Evolutionary conservation across 2,888 invertebrate species (phyloP), one percentile per base, ranked within the genome.

Genomic region (Tinea trinotella): DNA sequence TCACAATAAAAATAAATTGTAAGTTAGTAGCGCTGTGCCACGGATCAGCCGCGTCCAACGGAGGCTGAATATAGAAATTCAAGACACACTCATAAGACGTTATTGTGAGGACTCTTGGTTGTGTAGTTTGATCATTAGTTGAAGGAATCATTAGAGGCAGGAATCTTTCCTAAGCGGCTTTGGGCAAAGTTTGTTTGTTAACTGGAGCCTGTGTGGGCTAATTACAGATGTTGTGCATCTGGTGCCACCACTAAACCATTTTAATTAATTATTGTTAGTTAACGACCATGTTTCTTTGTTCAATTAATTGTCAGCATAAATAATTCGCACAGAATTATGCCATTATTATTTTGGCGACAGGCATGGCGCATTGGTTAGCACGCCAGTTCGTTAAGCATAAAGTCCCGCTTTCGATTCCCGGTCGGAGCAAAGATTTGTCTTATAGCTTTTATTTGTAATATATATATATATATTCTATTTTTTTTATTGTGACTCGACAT

Each of bases 111-210:
- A n/a, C n/a, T n/a, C n/a, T n/a, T n/a, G n/a, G n/a, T n/a, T n/a
- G n/a, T n/a, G n/a, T 68, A 66, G 68, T 73, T 71, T 69, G 70
- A 68, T 65, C 30, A 65, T 65, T 62, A 59, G 30, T 60, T n/a
- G 30, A 30, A 30, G 30, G 30, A 67, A 64, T 69, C 66, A 70
- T 74, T 67, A 68, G 64, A 63, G 55, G 59, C 57, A 61, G 58
- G 60, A 66, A 67, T 64, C 62, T 69, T 63, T 62, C 58, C 59
- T 58, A 64, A 68, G 61, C 64, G 67, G 66, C 65, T 71, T 63
- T 60, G 61, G n/a, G 7, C 59, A 58, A 63, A 71, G 64, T 67
- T 69, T 68, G 61, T 61, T 60, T 57, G 57, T 57, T 61, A 63
- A 66, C 61, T 59, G 56, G 60, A 63, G 62, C 61, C 64, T 63